Evolutionary conservation across 2,888 invertebrate species (phyloP).

Genomic region (Argyresthia albistria): DNA sequence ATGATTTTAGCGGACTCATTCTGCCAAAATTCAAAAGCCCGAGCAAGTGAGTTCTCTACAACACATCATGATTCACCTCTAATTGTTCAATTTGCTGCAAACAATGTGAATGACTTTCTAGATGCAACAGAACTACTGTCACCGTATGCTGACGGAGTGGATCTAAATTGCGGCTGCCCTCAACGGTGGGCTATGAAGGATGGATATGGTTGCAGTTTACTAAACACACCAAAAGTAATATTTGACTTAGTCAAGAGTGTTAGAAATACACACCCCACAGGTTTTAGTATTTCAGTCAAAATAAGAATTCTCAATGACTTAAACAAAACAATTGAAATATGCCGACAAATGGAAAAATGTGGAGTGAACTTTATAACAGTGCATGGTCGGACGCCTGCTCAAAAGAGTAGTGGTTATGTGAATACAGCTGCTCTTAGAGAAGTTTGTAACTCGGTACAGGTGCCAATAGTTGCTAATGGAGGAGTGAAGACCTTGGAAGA

Average conservation of each 20-base stretch:
- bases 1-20: conserved; percentile 98
- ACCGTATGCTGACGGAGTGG: conserved; percentile 91
- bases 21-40: conserved; percentile 88
- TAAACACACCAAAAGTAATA: conserved; percentile 87
- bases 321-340: conserved; percentile 83
- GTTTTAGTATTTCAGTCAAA: conserved; percentile 93
- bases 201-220: conserved; percentile 88
- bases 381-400: conserved; percentile 91
- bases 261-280: conserved; percentile 77
- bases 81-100: conserved; percentile 96
- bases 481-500: conserved; percentile 84
- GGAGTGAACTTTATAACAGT: conserved; percentile 92
- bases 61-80: conserved; percentile 84
- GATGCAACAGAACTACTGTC: conserved; percentile 88
- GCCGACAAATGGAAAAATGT: conserved; percentile 84
- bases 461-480: conserved; percentile 96
- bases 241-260: conserved; percentile 85
- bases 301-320: conserved; percentile 84
- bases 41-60: conserved; percentile 86
- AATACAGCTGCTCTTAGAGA: conserved; percentile 79
- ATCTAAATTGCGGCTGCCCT: conserved; percentile 98
- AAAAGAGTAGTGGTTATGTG: conserved; percentile 82
- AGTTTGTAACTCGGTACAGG: conserved; percentile 77
- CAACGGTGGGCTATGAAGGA: conserved; percentile 95
- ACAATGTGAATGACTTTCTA: conserved; percentile 85